Evolutionary conservation across 1,140 invertebrate species (phyloP).

Genomic region (Cephus cinctus): DNA sequence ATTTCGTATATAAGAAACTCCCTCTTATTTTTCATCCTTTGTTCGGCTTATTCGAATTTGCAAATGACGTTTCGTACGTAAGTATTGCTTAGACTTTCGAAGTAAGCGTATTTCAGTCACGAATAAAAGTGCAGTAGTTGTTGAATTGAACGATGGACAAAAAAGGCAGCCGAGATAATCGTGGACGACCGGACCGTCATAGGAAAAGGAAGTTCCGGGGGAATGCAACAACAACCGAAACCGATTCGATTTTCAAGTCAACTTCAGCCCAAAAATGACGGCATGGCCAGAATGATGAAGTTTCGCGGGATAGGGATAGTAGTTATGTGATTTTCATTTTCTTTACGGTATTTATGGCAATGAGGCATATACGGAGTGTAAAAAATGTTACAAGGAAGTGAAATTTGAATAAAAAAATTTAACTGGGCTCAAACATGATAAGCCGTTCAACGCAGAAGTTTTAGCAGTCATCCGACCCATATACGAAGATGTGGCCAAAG

Average conservation of each 20-base stretch:
- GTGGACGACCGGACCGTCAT: neutral
- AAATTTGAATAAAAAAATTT: neutral
- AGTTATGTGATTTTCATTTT: neutral
- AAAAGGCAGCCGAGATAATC: neutral
- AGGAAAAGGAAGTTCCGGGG: neutral
- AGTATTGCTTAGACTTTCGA: neutral
- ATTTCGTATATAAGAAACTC: neutral
- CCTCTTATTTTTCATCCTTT: neutral
- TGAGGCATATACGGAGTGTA: neutral
- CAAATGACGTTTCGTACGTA: neutral
- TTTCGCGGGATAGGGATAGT: neutral
- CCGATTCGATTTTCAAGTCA: neutral
- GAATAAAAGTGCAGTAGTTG: conserved; percentile 1
- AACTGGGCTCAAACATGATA: neutral
- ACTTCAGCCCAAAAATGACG: neutral
- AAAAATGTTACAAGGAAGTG: conserved; percentile 3
- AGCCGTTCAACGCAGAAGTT: neutral
- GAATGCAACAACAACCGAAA: neutral
- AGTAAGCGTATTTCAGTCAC: neutral
- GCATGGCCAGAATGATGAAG: neutral
- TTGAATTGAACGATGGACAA: neutral
- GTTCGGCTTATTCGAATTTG: neutral
- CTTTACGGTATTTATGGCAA: neutral
- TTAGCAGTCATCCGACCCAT: neutral
- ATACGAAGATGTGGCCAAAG: neutral